These are phyloP conservation scores for Eira barbara DNA, from an alignment of 2,113 vertebrate genomes.

Conservation along the genomic window DNA sequence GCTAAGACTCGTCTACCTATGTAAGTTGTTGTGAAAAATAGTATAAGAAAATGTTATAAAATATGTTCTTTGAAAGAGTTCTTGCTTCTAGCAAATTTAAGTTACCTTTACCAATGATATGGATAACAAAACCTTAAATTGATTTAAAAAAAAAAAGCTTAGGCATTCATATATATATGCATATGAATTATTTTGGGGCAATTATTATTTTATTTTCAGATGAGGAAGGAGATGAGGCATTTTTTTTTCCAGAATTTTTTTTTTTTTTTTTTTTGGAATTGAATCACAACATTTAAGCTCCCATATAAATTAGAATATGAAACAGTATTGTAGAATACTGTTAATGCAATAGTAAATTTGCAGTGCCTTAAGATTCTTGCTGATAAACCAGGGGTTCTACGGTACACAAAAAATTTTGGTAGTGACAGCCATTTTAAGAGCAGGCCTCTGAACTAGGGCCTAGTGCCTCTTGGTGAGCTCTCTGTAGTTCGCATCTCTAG, in stretches of 20 bases:
- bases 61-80: background rate
- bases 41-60: background rate
- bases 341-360: background rate
- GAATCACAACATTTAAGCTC: background rate
- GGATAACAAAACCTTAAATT: background rate
- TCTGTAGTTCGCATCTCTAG: background rate
- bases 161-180: background rate
- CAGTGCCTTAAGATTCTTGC: background rate
- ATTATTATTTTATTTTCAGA: background rate
- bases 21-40: background rate
- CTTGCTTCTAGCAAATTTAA: background rate
- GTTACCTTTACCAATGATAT: background rate
- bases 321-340: background rate
- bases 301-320: background rate
- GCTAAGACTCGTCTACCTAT: background rate
- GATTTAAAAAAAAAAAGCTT: background rate
- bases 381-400: background rate
- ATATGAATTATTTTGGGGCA: background rate
- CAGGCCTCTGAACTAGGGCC: background rate
- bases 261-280: background rate
- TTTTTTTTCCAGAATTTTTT: background rate
- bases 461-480: rapidly evolving
- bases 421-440: background rate
- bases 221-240: background rate
- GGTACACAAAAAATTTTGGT: background rate